Base-by-base conservation (phyloP, 2,888 invertebrate species). In the Thymelicus acteon region DNA sequence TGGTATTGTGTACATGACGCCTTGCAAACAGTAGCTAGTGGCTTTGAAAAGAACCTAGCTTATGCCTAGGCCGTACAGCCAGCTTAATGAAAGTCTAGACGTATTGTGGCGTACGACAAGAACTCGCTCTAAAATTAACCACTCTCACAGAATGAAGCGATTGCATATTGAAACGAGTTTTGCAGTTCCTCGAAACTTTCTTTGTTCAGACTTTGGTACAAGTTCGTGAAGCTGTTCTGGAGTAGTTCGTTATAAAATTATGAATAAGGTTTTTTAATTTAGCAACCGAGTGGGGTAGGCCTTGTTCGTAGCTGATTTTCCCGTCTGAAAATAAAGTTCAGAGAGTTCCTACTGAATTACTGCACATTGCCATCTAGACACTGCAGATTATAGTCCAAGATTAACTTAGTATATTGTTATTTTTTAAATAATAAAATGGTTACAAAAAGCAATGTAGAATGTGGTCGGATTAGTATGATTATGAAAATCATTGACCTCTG, bases 71-170 rank as follows among this genome's bases (percentile, higher is more conserved):
- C 49, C 24, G 66, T 54, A 71, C 67, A 19, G 72, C 57, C 66
- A 75, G 76, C 72, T 72, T 83, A 82, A 87, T 85, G 84, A 83
- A 82, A 84, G 87, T 86, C 89, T 89, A 88, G 88, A 88, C 87
- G 63, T 66, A 74, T 77, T 86, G 85, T 85, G 47, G 48, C n/a
- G 54, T 62, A 68, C 47, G 44, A 54, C 54, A 61, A 54, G 54
- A 67, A 67, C 60, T 44, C 61, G 61, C 44, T 75, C n/a, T 66
- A 19, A 71, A 72, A 60, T 67, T 66, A 63, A 63, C 57, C 40
- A 54, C 61, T 67, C 48, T 48, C 62, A 12, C 24, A 47, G 44
- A 61, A 47, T 62, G 62, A 31, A 48, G 48, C 62, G 62, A 62
- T 48, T 48, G 48, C 44, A 61, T 62, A 48, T 62, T 62, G 62